Percentiles rank a stretch among this genome's conserved stretches.
phyloP scores from a whole-genome alignment of 1,140 invertebrate genomes.

The Cotesia chilonis region DNA sequence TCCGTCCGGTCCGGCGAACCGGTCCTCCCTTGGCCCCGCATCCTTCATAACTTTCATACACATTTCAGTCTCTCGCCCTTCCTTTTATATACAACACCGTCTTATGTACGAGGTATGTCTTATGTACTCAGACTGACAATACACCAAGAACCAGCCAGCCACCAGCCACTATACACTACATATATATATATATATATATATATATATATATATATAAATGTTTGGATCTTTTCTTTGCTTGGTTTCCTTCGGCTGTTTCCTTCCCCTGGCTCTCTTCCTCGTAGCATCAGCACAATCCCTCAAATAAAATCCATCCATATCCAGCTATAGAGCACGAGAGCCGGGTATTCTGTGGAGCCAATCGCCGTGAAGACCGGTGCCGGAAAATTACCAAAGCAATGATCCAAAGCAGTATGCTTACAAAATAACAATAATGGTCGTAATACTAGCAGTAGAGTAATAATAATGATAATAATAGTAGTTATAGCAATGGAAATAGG shows the following conservation, averaged over 20 bases:
- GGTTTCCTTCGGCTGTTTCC: slow-evolving; percentile 4
- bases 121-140: no score
- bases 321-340: slow-evolving; percentile 3
- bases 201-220: no score
- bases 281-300: not conserved
- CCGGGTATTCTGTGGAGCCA: slow-evolving; percentile 27
- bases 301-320: no score
- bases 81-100: no score
- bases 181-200: no score
- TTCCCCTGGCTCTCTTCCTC: not conserved
- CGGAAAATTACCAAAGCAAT: slow-evolving; percentile 52
- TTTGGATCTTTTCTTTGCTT: no score
- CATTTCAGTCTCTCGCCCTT: slow-evolving; percentile 9
- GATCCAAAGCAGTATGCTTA: not conserved
- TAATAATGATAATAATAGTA: slow-evolving; percentile 17
- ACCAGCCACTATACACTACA: no score
- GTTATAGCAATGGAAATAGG: slow-evolving; percentile 16
- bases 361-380: slow-evolving; percentile 48
- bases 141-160: no score
- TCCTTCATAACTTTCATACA: slow-evolving; percentile 16
- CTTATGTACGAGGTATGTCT: no score
- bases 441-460: slow-evolving; percentile 15
- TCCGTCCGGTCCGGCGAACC: slow-evolving; percentile 43
- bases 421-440: not conserved
- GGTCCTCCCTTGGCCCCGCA: slow-evolving; percentile 38